These are phyloP conservation scores for Grantiella picta DNA, from an alignment of 2,113 vertebrate genomes.

Conservation along the genomic window DNA sequence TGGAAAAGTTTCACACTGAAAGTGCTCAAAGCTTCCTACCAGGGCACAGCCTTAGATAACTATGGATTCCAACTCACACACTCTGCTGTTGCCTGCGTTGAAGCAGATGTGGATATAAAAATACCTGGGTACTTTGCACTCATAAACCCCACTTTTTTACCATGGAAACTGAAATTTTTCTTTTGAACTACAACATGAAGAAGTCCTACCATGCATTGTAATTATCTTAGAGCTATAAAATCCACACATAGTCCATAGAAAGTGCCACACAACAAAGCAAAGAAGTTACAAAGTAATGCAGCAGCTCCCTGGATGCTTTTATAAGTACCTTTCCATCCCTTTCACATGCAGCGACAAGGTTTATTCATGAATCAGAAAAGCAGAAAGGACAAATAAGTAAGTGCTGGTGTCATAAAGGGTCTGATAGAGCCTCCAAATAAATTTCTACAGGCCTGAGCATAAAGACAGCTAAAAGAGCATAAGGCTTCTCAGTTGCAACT, in stretches of 20 bases:
- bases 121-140: background rate
- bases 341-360: background rate
- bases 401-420: background rate
- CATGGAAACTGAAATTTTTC: background rate
- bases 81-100: background rate
- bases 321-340: background rate
- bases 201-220: background rate
- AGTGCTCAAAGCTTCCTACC: background rate
- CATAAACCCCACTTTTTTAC: background rate
- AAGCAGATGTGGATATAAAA: background rate
- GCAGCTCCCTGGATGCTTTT: background rate
- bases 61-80: background rate
- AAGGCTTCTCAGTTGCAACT: background rate
- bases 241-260: background rate
- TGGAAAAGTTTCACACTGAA: background rate
- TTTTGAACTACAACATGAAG: background rate
- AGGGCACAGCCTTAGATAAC: background rate
- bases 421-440: background rate
- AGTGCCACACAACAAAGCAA: background rate
- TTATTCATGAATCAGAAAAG: background rate
- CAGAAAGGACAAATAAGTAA: background rate
- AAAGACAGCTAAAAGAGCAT: background rate
- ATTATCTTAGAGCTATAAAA: background rate
- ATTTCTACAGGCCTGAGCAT: background rate
- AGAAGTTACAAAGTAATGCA: background rate